Evolutionary conservation across 2,888 invertebrate genomes (phyloP), one percentile per base, ranked within the genome.

Genomic region (Chloroclysta siterata): DNA sequence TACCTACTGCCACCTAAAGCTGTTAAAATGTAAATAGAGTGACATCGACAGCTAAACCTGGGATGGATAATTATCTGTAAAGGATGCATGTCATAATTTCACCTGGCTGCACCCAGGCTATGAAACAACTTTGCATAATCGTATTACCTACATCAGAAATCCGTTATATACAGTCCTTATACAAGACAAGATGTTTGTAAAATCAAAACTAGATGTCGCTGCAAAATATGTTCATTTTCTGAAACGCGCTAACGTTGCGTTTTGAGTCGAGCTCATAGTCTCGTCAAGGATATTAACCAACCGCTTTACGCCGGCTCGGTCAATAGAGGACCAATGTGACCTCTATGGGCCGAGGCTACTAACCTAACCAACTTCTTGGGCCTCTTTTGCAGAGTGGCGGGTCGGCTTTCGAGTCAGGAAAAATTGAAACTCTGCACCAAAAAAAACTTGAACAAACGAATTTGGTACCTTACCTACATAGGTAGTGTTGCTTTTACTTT

Each of bases 221-320:
- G 53, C 59, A 36, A 58, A 44, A 48, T 64, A 50, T 22, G 36
- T 39, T n/a, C 46, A 33, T 51, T 59, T 69, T 54, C 72, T 84
- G 73, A 74, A 81, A 77, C 81, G 74, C 82, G 81, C 77, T 80
- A 70, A 67, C 63, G 70, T 75, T 71, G 72, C 74, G 72, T 72
- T 72, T 65, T 17, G 10, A 17, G 53, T 10, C 57, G 13, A 22
- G 39, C 54, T 69, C 74, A 69, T 36, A 81, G 90, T 10, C 39
- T 50, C 7, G 39, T 48, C 7, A 39, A 60, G n/a, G 6, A 17
- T 5, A 11, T 0, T 1, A 5, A 1, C 2, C 11, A 14, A 6
- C 2, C 28, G 92, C 94, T 92, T 94, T 94, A 89, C 89, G 95
- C 95, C 95, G 95, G 96, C 95, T 96, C 96, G 94, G 95, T 95